Base-by-base conservation (phyloP, 2,888 invertebrate species). In the Anaspis maculata region DNA sequence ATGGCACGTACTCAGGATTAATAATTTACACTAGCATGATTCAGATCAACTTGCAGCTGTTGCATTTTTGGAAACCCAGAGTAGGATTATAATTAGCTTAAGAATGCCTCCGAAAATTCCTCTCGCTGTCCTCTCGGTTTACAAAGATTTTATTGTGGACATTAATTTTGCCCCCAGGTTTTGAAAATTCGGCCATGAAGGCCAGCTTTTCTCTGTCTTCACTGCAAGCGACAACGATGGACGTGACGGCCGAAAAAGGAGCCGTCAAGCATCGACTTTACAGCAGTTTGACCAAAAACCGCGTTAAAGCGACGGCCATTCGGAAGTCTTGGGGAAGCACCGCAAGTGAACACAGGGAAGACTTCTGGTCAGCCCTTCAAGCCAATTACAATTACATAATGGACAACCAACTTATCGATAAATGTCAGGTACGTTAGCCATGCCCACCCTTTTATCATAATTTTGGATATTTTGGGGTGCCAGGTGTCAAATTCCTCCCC, bases 381-480 rank as follows among this genome's bases (percentile, higher is more conserved):
- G 83, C 86, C 34, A 87, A 89, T 67, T 92, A 92, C 68, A 84
- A 91, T 63, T 94, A 88, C 66, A 86, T 94, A 59, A 92, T 94
- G 92, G 90, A 90, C 67, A 89, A 87, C 57, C 85, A 90, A 66
- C 81, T 94, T 49, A 83, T 94, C 42, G 89, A 91, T 61, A 81
- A 83, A 50, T 92, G 92, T 71, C 77, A 78, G 64, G 71, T 70
- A 45, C n/a, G n/a, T n/a, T n/a, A 56, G 55, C 52, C 14, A 11
- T n/a, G 3, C 15, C 16, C 6, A 15, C 15, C 3, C 14, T 23
- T 24, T 19, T 6, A 5, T 9, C 19, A 5, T 19, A 19, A 19
- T 19, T 9, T n/a, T n/a, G n/a, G n/a, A n/a, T n/a, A n/a, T n/a
- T n/a, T n/a, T n/a, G n/a, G n/a, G n/a, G n/a, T n/a, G n/a, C n/a